These are phyloP conservation scores for Scrobipalpa atriplicella DNA, from an alignment of 2,888 invertebrate species.

Conservation along the genomic window DNA sequence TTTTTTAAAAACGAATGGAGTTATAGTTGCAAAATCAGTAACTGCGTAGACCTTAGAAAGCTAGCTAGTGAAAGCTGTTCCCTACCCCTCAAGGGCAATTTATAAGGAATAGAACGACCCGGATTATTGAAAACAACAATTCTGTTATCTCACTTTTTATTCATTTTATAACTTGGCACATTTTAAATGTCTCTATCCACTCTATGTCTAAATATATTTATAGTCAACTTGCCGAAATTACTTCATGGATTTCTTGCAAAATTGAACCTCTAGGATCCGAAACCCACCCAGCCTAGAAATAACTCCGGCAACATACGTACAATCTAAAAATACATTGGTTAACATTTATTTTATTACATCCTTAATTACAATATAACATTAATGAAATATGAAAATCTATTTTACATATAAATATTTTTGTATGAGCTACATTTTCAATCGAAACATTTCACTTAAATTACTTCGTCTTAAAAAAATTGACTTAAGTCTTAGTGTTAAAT, in stretches of 20 bases:
- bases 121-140: neutral
- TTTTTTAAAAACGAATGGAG: too few relatives aligned
- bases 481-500: neutral
- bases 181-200: slow-evolving; percentile 42
- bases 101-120: neutral
- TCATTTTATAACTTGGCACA: slow-evolving; percentile 45
- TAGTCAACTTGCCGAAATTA: slow-evolving; percentile 52
- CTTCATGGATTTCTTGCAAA: slow-evolving; percentile 55
- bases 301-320: slow-evolving; percentile 49
- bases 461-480: slow-evolving; percentile 6
- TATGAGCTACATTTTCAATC: neutral
- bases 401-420: neutral
- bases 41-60: neutral
- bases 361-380: slow-evolving; percentile 9
- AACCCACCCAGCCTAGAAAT: slow-evolving; percentile 75
- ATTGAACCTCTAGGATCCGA: slow-evolving; percentile 31
- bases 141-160: slow-evolving; percentile 34
- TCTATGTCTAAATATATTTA: slow-evolving; percentile 37
- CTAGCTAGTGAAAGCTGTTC: neutral
- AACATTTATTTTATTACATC: slow-evolving; percentile 25
- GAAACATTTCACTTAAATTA: neutral
- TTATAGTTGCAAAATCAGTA: too few relatives aligned
- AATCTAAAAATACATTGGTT: slow-evolving; percentile 30
- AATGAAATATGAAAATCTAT: neutral
- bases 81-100: neutral